phyloP scores from a whole-genome alignment of 2,113 vertebrate genomes.

The Hemicordylus capensis region DNA sequence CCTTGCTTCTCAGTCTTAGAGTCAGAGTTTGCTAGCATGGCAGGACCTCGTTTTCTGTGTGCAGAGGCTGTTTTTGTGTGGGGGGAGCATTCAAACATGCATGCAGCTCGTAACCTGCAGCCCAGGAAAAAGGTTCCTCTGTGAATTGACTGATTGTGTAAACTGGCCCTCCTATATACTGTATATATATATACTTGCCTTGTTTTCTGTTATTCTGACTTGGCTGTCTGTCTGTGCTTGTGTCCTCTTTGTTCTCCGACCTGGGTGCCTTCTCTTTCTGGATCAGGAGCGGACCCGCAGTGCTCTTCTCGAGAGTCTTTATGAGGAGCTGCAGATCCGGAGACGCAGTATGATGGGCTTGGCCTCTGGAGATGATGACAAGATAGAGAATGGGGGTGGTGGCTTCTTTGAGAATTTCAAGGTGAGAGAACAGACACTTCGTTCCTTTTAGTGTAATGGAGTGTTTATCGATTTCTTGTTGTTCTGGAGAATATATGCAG shows the following conservation, averaged over 20 bases:
- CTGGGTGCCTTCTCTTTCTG: neutral
- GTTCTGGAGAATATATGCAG: neutral
- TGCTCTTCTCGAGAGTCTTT: slow-evolving; percentile 85
- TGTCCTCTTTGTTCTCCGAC: neutral
- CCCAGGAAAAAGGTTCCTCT: neutral
- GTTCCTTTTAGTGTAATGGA: neutral
- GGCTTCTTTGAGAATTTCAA: slow-evolving; percentile 94
- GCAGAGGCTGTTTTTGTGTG: no score
- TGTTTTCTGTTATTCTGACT: neutral
- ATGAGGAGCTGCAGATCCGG: slow-evolving; percentile 81
- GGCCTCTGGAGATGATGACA: slow-evolving; percentile 61
- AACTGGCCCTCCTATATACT: no score
- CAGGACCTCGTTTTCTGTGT: no score
- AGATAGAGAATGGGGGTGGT: slow-evolving; percentile 80
- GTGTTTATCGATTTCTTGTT: neutral
- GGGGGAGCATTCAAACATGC: neutral
- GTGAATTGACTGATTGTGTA: no score
- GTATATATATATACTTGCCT: no score
- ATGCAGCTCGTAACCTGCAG: neutral
- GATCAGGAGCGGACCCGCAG: slow-evolving; percentile 86
- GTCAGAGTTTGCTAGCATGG: no score
- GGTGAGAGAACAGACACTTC: slow-evolving; percentile 65
- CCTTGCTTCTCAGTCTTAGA: no score
- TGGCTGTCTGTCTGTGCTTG: neutral
- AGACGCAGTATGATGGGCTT: slow-evolving; percentile 88